Conservation (phyloP, 2,797 vertebrate genomes). For the Ibycter americanus region DNA sequence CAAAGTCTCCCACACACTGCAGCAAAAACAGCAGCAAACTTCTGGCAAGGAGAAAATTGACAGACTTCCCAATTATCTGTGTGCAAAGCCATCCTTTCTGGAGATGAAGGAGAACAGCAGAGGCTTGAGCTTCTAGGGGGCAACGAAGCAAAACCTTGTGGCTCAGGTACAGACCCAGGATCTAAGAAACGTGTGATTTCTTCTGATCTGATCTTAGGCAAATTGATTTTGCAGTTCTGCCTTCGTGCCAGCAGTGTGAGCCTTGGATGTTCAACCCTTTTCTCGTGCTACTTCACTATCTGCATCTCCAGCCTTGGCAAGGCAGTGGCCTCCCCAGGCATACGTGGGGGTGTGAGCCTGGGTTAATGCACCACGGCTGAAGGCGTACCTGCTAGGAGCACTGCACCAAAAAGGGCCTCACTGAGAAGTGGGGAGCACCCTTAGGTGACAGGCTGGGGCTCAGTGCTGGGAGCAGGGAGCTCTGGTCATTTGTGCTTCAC, state of each 20-base stretch:
- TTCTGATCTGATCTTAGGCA: background rate
- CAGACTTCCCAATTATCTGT: background rate
- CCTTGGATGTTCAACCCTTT: fast-evolving
- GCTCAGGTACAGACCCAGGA: background rate
- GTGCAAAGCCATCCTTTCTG: background rate
- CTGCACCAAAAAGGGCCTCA: background rate
- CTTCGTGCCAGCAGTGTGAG: fast-evolving
- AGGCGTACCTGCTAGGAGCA: background rate
- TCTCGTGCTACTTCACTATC: background rate
- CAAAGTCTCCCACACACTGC: background rate
- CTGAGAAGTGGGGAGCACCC: background rate
- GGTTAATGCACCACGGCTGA: background rate
- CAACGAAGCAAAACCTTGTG: background rate
- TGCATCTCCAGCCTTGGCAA: background rate
- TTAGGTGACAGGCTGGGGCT: background rate
- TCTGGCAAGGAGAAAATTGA: background rate
- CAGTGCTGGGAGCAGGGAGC: background rate
- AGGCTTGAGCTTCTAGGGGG: background rate
- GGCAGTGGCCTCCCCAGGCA: background rate
- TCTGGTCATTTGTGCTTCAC: background rate
- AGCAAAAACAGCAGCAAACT: background rate
- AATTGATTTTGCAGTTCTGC: background rate
- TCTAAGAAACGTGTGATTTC: background rate
- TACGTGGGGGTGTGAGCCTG: fast-evolving
- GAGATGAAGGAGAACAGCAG: background rate